A percentile compares a stretch with the other conserved stretches of the same genome.
These are phyloP conservation scores for Drosophila repleta DNA, from an alignment of 1,140 invertebrate species.

Conservation along the genomic window DNA sequence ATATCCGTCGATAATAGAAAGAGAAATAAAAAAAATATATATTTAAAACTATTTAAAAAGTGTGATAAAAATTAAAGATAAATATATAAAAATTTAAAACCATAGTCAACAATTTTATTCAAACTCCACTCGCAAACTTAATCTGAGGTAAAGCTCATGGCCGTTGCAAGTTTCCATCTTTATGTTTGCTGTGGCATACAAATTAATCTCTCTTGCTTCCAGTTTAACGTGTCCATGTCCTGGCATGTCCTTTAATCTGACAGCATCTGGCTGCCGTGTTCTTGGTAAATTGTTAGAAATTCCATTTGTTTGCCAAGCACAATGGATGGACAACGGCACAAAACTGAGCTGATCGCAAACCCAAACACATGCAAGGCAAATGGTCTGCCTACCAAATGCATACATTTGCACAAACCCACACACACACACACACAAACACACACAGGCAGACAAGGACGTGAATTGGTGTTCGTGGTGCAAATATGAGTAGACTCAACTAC, in stretches of 20 bases:
- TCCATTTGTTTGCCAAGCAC: slow-evolving; percentile 65
- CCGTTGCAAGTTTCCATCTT: neutral
- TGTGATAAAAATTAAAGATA: too few species aligned
- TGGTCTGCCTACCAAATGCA: slow-evolving; percentile 39
- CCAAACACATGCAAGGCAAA: slow-evolving; percentile 44
- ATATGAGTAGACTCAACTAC: slow-evolving; percentile 22
- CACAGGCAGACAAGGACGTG: neutral
- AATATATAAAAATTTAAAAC: too few species aligned
- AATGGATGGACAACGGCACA: slow-evolving; percentile 52
- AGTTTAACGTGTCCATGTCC: neutral
- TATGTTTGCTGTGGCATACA: neutral
- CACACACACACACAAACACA: neutral
- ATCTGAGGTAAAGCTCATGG: too few species aligned
- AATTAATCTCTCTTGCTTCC: neutral
- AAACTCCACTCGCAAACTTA: neutral
- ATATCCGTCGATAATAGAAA: too few species aligned
- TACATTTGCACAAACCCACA: slow-evolving; percentile 27
- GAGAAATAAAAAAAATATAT: too few species aligned
- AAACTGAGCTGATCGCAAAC: slow-evolving; percentile 46
- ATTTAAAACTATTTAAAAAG: too few species aligned
- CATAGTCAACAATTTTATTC: too few species aligned
- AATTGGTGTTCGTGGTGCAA: neutral
- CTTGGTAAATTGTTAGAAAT: slow-evolving; percentile 49
- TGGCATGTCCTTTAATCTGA: neutral
- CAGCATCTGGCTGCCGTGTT: neutral